A percentile compares a stretch with the other conserved stretches of the same genome.
Evolutionary conservation across 53 echinoderm and acorn worm genomes (phyloP).

Genomic region (Crossaster papposus): DNA sequence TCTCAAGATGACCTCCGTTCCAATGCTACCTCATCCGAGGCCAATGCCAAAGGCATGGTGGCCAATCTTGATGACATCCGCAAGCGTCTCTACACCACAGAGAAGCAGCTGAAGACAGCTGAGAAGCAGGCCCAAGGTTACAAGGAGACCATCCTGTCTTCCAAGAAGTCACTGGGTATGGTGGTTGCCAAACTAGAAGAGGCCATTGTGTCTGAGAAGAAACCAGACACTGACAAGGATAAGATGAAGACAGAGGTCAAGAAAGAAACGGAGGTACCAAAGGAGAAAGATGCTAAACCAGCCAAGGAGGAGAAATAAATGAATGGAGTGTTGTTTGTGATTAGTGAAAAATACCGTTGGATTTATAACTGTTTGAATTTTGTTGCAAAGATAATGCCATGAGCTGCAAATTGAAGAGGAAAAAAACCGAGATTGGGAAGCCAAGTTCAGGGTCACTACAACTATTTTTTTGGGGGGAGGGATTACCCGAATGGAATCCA

Average conservation of each 20-base stretch:
- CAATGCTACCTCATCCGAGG: conserved; percentile 68
- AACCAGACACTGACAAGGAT: conserved; percentile 36
- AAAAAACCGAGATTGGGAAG: too few relatives aligned
- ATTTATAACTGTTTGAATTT: not conserved
- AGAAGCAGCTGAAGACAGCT: conserved; percentile 63
- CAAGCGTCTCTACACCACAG: conserved; percentile 61
- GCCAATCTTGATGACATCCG: conserved; percentile 71
- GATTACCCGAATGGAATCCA: too few relatives aligned
- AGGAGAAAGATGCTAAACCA: conserved; percentile 38
- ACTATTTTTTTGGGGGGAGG: too few relatives aligned
- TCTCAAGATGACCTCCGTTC: conserved; percentile 58
- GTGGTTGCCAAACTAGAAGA: conserved; percentile 80
- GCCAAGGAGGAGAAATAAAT: conserved; percentile 45
- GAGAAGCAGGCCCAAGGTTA: conserved; percentile 45
- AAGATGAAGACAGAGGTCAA: conserved; percentile 4
- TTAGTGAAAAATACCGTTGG: not conserved
- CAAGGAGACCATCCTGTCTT: conserved; percentile 59
- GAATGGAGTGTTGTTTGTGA: not conserved
- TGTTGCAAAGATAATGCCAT: not conserved
- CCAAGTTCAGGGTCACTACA: too few relatives aligned
- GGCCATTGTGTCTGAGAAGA: conserved; percentile 67
- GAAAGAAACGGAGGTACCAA: conserved; percentile 27
- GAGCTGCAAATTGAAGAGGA: not conserved
- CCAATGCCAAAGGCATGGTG: conserved; percentile 65
- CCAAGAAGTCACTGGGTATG: conserved; percentile 76